Evolutionary conservation across 2,113 vertebrate species (phyloP).

Genomic region (Sphyrna mokarran): DNA sequence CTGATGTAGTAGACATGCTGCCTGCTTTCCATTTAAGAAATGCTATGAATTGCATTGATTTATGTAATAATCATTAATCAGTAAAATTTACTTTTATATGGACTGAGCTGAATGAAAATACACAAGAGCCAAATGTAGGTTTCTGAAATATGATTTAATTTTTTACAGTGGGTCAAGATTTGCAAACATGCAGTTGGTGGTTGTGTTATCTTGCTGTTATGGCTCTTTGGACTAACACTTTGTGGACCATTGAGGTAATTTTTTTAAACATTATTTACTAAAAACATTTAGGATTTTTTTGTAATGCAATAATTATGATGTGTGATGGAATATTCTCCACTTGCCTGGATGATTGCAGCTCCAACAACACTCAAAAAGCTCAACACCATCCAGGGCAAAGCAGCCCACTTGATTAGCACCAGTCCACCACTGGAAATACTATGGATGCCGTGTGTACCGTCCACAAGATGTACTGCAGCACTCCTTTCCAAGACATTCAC

Average conservation of each 20-base stretch:
- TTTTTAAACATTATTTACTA: neutral
- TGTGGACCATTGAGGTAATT: conserved; percentile 93
- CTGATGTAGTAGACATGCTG: neutral
- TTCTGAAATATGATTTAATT: conserved; percentile 34
- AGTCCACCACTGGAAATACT: neutral
- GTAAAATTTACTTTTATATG: neutral
- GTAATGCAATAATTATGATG: conserved; percentile 26
- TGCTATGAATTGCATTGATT: neutral
- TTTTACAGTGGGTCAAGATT: conserved; percentile 88
- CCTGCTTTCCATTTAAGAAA: neutral
- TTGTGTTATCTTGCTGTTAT: conserved; percentile 86
- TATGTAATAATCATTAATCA: neutral
- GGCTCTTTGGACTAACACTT: conserved; percentile 94
- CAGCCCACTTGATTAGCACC: neutral
- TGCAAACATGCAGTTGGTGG: conserved; percentile 85
- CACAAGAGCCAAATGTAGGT: neutral
- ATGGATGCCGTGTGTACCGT: neutral
- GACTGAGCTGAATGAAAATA: neutral
- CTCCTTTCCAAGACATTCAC: neutral
- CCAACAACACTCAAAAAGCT: neutral
- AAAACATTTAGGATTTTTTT: conserved; percentile 34
- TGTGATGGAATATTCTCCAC: too few relatives aligned
- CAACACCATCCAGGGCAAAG: neutral
- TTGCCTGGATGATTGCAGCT: too few relatives aligned
- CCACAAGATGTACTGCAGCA: neutral